Evolutionary conservation across 2,888 invertebrate species (phyloP), one percentile per base, ranked within the genome.

Genomic region (Entomobrya multifasciata): DNA sequence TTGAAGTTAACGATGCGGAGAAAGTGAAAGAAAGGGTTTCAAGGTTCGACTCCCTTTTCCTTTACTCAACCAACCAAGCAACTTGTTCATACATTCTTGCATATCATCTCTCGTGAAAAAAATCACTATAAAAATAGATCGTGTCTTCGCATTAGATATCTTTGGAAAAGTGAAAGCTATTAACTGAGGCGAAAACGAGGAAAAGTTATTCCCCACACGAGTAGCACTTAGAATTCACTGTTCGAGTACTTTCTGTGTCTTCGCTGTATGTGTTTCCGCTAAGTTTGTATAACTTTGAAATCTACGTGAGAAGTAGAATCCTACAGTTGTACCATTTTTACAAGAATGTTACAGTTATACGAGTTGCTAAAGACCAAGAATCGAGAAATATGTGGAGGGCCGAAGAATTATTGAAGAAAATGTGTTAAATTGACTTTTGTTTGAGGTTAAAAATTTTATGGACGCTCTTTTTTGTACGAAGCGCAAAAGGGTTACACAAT

Each of bases 1-100:
- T 78, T 85, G 60, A 70, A 85, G 78, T 60, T 85, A 85, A 85
- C 85, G 85, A 85, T 78, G 78, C 85, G 78, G 52, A 84, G 57
- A 77, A 78, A 83, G 76, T 76, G 65, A 83, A 60, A 76, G 67
- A 78, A 85, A 85, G 78, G 84, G 77, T 84, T 84, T 84, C 77
- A 85, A 85, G 85, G 85, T 78, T 78, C 72, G 11, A 0, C 17
- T 20, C 10, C 17, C 41, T 57, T 20, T 52, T 11, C 74, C 2
- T 77, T n/a, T 76, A 77, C 74, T 13, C 36, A 4, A 36, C 36
- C 36, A 36, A 36, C 36, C 36, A 36, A 36, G 8, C 36, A 36
- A 36, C 36, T 8, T 27, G 27, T 27, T 72, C 17, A 10, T 11
- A 13, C 62, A 13, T 17, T 57, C 20, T 36, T 36, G 8, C 36